Conservation (phyloP, 1,140 invertebrate species). For the Heliothis virescens region DNA sequence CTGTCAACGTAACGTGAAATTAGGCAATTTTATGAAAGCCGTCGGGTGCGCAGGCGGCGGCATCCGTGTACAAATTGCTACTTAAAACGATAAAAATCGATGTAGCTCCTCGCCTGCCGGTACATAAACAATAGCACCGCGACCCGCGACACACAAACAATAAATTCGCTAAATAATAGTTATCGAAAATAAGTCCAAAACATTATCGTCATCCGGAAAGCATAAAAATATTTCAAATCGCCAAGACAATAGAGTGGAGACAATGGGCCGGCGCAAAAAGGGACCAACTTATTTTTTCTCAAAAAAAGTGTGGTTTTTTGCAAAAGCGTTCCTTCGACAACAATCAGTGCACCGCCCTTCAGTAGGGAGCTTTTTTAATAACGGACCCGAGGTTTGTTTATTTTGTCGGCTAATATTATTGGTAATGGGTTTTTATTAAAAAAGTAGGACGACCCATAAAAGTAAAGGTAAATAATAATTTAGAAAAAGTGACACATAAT, state of each 20-base stretch:
- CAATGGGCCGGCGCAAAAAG: slow-evolving; percentile 82
- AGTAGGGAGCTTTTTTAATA: slow-evolving; percentile 71
- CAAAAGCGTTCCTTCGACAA: slow-evolving; percentile 71
- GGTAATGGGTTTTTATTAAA: slow-evolving; percentile 65
- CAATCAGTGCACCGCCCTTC: slow-evolving; percentile 77
- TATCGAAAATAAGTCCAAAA: slow-evolving; percentile 83
- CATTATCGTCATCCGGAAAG: slow-evolving; percentile 84
- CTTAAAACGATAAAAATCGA: slow-evolving; percentile 68
- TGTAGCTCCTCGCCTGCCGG: slow-evolving; percentile 55
- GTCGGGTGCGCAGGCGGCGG: slow-evolving; percentile 52
- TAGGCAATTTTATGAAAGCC: slow-evolving; percentile 63
- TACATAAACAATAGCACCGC: slow-evolving; percentile 65
- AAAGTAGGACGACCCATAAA: slow-evolving; percentile 15
- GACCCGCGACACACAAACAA: slow-evolving; percentile 62
- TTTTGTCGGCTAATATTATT: slow-evolving; percentile 70
- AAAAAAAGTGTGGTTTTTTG: slow-evolving; percentile 77
- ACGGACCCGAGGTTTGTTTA: slow-evolving; percentile 78
- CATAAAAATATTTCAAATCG: slow-evolving; percentile 84
- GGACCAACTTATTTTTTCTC: slow-evolving; percentile 74
- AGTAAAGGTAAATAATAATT: slow-evolving; percentile 23
- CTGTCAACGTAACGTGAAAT: slow-evolving; percentile 67
- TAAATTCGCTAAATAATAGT: slow-evolving; percentile 84
- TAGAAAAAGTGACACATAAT: not conserved
- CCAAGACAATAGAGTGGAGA: slow-evolving; percentile 80
- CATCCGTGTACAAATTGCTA: slow-evolving; percentile 78